A percentile compares a stretch with the other conserved stretches of the same genome.
These are phyloP conservation scores for Galeopterus variegatus DNA, from an alignment of 2,113 vertebrate species.

Conservation along the genomic window DNA sequence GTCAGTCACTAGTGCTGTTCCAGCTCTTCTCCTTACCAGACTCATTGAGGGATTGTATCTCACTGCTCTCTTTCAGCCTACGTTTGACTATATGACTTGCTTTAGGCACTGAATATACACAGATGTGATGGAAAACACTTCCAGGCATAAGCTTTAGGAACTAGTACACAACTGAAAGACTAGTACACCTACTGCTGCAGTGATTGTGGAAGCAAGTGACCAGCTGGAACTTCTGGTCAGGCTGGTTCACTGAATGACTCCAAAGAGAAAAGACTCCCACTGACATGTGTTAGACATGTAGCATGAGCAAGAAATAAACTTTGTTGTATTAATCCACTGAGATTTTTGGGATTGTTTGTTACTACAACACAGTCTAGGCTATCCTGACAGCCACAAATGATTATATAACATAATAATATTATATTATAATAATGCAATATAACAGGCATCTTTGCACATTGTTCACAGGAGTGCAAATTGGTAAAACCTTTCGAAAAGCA, in stretches of 20 bases:
- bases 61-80: not conserved
- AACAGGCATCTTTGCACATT: not conserved
- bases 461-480: not conserved
- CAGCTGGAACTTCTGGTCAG: not conserved
- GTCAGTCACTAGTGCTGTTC: not conserved
- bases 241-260: not conserved
- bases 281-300: not conserved
- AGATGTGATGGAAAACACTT: not conserved
- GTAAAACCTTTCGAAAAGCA: constrained; percentile 36
- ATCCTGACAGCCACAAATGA: not conserved
- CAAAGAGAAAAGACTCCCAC: not conserved
- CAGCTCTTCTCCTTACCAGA: not conserved
- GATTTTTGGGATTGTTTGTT: not conserved
- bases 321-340: not conserved
- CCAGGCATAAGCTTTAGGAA: not conserved
- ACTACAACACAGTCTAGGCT: not conserved
- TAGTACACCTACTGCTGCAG: not conserved
- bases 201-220: not conserved
- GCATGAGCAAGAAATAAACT: not conserved
- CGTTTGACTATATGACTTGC: not conserved
- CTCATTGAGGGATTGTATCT: not conserved
- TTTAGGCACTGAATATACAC: not conserved
- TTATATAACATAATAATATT: not conserved
- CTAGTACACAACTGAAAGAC: not conserved
- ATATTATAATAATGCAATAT: not conserved